Conservation (phyloP, 2,888 invertebrate species). For the Athrips mouffetella region DNA sequence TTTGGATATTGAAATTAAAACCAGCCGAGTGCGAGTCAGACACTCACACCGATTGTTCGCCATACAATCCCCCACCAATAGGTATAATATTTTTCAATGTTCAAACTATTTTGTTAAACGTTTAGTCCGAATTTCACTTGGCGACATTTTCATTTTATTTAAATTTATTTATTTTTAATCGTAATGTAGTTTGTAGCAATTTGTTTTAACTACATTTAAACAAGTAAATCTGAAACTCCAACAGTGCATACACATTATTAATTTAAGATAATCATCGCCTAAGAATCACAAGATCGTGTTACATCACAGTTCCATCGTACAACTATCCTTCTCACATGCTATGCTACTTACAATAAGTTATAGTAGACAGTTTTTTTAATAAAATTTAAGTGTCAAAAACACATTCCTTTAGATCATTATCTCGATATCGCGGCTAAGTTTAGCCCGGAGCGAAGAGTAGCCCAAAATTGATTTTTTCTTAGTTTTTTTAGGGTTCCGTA, state of each 20-base stretch:
- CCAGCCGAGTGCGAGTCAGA: no score
- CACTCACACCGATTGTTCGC: no score
- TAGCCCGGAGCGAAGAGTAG: constrained; percentile 31
- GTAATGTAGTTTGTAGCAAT: no score
- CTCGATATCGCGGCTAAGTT: constrained; percentile 30
- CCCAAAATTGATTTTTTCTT: constrained; percentile 15
- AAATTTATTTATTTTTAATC: no score
- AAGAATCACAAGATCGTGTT: neutral
- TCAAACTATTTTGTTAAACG: neutral
- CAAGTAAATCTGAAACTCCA: no score
- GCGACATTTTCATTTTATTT: no score
- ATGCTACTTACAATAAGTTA: neutral
- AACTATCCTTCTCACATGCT: neutral
- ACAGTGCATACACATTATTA: neutral
- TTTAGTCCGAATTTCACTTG: neutral
- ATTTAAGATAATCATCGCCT: neutral
- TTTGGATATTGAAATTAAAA: no score
- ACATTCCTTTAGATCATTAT: constrained; percentile 31
- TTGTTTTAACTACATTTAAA: no score
- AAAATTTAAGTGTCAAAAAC: constrained; percentile 9
- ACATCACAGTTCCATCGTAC: no score
- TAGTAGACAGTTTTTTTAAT: constrained; percentile 9
- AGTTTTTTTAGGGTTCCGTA: no score
- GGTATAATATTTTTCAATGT: no score
- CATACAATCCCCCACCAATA: no score